Conservation (phyloP, 2,888 invertebrate genomes). For the Brachyptera risi region DNA sequence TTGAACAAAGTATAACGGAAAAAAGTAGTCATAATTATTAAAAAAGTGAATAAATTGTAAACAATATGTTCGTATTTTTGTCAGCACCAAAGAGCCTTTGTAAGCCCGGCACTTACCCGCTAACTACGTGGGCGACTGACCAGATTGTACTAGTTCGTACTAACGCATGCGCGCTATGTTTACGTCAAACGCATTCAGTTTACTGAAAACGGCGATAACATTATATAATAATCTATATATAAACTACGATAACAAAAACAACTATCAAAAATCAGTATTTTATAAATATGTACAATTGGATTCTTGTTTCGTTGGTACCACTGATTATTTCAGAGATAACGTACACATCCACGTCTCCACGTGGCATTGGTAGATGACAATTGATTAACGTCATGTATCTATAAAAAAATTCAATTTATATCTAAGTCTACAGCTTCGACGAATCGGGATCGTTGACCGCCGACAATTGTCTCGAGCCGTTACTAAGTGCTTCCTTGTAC, state of each 20-base stretch:
- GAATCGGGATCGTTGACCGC: too few species aligned
- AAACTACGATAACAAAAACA: slow-evolving; percentile 7
- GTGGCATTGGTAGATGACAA: too few species aligned
- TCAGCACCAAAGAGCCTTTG: background rate
- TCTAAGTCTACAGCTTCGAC: too few species aligned
- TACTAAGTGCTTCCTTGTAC: too few species aligned
- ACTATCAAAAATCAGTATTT: background rate
- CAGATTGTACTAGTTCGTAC: background rate
- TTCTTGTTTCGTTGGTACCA: too few species aligned
- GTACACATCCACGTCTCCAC: too few species aligned
- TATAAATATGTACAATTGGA: background rate
- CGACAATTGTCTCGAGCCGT: too few species aligned
- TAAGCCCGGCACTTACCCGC: background rate
- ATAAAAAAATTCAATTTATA: too few species aligned
- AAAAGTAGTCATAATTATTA: background rate
- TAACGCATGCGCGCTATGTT: background rate
- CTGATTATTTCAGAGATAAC: too few species aligned
- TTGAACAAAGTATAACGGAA: background rate
- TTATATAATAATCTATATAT: background rate
- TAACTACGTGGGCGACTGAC: background rate
- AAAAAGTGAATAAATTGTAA: background rate
- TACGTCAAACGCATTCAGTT: background rate
- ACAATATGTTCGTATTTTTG: background rate
- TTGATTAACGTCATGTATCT: too few species aligned
- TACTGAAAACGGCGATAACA: background rate